phyloP scores from a whole-genome alignment of 2,113 vertebrate species.

The Henicopernis longicauda region DNA sequence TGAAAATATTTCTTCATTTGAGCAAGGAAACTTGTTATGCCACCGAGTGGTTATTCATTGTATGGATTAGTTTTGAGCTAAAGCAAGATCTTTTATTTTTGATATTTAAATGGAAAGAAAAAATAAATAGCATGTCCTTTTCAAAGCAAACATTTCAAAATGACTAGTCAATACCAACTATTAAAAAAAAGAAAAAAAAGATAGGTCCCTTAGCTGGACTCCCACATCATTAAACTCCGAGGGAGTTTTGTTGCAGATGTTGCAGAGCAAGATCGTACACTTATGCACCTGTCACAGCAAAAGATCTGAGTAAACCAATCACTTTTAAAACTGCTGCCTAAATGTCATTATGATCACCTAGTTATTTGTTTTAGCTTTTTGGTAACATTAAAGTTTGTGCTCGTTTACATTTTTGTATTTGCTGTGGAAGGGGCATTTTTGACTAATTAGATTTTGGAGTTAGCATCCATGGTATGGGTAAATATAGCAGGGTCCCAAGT shows the following conservation, averaged over 20 bases:
- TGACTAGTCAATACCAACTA: conserved; percentile 8
- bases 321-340: background rate
- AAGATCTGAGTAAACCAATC: background rate
- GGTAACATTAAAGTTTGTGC: background rate
- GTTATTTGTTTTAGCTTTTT: background rate
- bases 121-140: conserved; percentile 49
- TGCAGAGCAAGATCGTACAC: background rate
- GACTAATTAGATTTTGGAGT: background rate
- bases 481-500: background rate
- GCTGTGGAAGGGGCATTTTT: background rate
- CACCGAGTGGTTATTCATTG: background rate
- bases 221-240: background rate
- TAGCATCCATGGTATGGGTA: background rate
- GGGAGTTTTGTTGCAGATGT: background rate
- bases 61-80: background rate
- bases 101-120: conserved; percentile 44
- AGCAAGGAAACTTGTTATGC: background rate
- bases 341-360: background rate
- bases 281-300: background rate
- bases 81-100: background rate
- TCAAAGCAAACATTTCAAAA: conserved; percentile 39
- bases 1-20: background rate
- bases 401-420: background rate
- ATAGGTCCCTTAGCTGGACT: background rate
- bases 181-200: background rate